phyloP scores from a whole-genome alignment of 2,888 invertebrate species.

The Ichneumoninae sp. region DNA sequence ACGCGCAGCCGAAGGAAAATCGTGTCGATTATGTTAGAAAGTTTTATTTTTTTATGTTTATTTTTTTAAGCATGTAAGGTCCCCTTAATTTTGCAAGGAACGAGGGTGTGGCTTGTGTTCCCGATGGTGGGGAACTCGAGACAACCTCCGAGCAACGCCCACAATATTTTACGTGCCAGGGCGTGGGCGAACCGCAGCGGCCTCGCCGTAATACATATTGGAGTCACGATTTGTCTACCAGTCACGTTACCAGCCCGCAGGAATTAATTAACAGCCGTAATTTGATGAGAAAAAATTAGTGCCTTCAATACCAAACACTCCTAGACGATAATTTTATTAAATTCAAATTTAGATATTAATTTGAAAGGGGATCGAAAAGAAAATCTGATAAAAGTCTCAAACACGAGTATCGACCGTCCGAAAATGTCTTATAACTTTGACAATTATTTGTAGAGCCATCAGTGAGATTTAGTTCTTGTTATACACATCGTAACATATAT shows the following conservation, averaged over 20 bases:
- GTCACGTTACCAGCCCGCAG: constrained; percentile 12
- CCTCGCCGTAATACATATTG: constrained; percentile 1
- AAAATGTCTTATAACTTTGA: not conserved
- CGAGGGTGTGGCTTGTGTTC: constrained; percentile 50
- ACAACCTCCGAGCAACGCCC: constrained; percentile 76
- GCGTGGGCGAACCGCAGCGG: constrained; percentile 40
- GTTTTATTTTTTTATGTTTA: not conserved
- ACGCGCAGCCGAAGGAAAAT: not conserved
- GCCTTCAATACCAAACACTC: not conserved
- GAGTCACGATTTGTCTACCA: constrained; percentile 19
- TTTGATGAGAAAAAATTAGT: not conserved
- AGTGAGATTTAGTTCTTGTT: not conserved
- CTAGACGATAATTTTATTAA: not conserved
- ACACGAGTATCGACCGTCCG: not conserved
- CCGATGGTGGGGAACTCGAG: constrained; percentile 71
- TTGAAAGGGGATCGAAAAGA: not conserved
- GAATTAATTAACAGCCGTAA: constrained; percentile 25
- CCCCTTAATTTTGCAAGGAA: not conserved
- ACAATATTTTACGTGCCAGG: constrained; percentile 67
- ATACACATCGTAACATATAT: too few species aligned
- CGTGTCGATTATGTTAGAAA: not conserved
- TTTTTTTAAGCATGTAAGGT: not conserved
- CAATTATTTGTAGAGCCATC: not conserved
- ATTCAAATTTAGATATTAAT: not conserved
- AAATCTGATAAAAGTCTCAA: not conserved